Evolutionary conservation across 2,888 invertebrate species (phyloP).

Genomic region (Dromius quadrimaculatus): DNA sequence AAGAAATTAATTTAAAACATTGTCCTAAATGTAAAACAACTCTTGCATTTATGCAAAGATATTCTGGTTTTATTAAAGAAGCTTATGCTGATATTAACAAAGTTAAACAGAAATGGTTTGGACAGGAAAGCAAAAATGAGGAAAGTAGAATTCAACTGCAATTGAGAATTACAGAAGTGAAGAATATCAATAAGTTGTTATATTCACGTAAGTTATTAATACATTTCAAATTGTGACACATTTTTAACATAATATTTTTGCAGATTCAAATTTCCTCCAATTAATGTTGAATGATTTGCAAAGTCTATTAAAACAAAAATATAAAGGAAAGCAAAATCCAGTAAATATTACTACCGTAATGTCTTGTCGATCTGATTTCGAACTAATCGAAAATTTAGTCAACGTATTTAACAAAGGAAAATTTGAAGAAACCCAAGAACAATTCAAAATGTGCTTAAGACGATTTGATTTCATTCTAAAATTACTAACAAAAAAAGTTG

Average conservation of each 20-base stretch:
- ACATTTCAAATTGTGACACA: background rate
- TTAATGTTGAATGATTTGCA: constrained; percentile 29
- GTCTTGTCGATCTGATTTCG: constrained; percentile 56
- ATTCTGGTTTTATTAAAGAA: constrained; percentile 69
- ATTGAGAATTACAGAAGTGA: constrained; percentile 34
- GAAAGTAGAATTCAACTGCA: constrained; percentile 55
- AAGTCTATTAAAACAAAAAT: constrained; percentile 42
- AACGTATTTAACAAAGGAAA: constrained; percentile 49
- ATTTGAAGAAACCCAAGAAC: constrained; percentile 17
- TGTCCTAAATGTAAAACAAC: constrained; percentile 74
- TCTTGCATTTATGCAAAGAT: constrained; percentile 71
- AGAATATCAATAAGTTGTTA: constrained; percentile 1
- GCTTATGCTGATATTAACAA: constrained; percentile 65
- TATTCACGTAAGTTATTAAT: constrained; percentile 36
- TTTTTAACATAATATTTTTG: constrained; percentile 10
- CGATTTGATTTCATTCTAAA: constrained; percentile 56
- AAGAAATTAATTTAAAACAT: constrained; percentile 60
- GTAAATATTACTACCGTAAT: constrained; percentile 54
- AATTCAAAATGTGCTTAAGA: constrained; percentile 24
- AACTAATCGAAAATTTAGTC: constrained; percentile 56
- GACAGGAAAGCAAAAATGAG: constrained; percentile 61
- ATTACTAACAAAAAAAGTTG: constrained; percentile 55
- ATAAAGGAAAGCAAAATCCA: constrained; percentile 53
- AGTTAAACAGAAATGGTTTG: constrained; percentile 66
- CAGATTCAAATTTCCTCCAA: constrained; percentile 30